Conservation (phyloP, 2,797 vertebrate species). For the Karalla daura region DNA sequence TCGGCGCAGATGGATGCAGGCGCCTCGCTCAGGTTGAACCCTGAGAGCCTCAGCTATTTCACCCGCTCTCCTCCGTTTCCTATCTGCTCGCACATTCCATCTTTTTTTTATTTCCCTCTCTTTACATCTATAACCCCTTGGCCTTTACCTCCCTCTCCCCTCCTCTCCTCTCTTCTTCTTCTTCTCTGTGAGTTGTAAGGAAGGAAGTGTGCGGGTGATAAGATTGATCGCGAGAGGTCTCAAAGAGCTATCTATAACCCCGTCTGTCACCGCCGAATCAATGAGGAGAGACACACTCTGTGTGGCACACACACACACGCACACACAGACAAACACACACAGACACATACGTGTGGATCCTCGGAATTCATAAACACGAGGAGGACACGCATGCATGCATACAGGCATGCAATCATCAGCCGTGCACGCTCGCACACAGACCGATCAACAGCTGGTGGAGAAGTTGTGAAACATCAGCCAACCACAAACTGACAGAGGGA, state of each 20-base stretch:
- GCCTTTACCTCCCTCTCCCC: no score
- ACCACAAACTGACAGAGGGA: constrained; percentile 75
- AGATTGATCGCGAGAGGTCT: constrained; percentile 65
- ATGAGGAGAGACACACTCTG: constrained; percentile 55
- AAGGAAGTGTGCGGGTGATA: constrained; percentile 62
- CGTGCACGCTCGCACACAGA: neutral
- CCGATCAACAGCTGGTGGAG: constrained; percentile 66
- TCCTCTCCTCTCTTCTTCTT: constrained; percentile 1
- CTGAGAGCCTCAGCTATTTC: constrained; percentile 13
- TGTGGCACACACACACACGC: constrained; percentile 6
- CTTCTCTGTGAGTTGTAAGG: constrained; percentile 31
- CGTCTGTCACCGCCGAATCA: constrained; percentile 60
- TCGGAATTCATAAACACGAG: neutral
- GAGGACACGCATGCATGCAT: neutral
- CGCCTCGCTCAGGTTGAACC: constrained; percentile 11
- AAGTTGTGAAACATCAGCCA: constrained; percentile 72
- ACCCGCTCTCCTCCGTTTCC: neutral
- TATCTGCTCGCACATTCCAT: neutral
- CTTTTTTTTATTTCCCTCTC: neutral
- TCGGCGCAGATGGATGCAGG: neutral
- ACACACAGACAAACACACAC: neutral
- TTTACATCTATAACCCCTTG: no score
- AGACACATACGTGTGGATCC: neutral
- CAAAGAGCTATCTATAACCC: constrained; percentile 68
- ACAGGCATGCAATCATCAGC: neutral